Conservation (phyloP, 2,888 invertebrate genomes). For the Hemithea aestivaria region DNA sequence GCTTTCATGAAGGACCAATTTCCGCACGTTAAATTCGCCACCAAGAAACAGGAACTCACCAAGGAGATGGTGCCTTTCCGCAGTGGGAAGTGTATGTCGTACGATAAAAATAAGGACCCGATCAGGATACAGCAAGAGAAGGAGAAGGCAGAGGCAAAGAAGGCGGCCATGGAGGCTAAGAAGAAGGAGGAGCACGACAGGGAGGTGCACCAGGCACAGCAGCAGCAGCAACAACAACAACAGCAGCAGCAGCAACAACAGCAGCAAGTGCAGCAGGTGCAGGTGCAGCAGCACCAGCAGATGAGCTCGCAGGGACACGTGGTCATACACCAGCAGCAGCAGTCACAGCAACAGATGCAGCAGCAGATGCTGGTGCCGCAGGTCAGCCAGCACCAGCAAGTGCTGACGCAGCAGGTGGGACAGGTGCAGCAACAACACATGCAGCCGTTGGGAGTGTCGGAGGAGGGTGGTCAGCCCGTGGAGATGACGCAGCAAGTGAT, state of each 20-base stretch:
- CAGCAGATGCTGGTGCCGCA: constrained; percentile 74
- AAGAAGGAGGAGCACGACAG: constrained; percentile 72
- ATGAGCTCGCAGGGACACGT: constrained; percentile 66
- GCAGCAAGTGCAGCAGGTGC: constrained; percentile 31
- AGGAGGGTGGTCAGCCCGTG: constrained; percentile 73
- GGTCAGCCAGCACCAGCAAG: constrained; percentile 74
- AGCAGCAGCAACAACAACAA: constrained; percentile 60
- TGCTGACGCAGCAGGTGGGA: constrained; percentile 63
- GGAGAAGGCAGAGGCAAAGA: constrained; percentile 72
- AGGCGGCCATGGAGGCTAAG: constrained; percentile 72
- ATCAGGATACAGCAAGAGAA: constrained; percentile 71
- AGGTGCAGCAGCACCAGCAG: constrained; percentile 67
- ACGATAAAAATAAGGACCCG: constrained; percentile 75
- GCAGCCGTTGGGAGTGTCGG: constrained; percentile 70
- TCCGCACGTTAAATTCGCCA: constrained; percentile 86
- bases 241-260: constrained; percentile 61
- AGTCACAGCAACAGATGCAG: constrained; percentile 60
- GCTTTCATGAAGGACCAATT: constrained; percentile 91
- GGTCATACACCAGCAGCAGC: constrained; percentile 63
- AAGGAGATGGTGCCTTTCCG: constrained; percentile 74
- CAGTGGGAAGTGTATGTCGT: constrained; percentile 76
- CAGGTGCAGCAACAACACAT: constrained; percentile 73
- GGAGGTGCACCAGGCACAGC: constrained; percentile 62
- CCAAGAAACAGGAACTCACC: constrained; percentile 73
- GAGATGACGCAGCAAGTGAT: constrained; percentile 83